Conservation (phyloP, 2,797 vertebrate genomes). For the Melopsittacus undulatus region DNA sequence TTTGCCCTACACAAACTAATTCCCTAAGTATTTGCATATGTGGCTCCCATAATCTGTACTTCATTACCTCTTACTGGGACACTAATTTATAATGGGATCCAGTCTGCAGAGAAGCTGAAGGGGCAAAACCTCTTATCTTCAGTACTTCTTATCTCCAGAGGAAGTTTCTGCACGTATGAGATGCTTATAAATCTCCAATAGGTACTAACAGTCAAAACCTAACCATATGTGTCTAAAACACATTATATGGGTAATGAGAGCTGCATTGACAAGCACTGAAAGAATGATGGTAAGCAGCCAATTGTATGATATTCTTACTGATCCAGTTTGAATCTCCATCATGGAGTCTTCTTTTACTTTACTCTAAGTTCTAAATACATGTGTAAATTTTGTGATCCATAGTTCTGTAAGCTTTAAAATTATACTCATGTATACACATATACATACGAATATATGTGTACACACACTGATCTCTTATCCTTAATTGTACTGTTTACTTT, state of each 20-base stretch:
- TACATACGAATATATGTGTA: accelerated
- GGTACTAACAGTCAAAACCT: neutral
- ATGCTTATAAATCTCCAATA: neutral
- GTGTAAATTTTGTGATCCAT: neutral
- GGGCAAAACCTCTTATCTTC: neutral
- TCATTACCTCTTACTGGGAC: neutral
- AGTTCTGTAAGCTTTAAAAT: neutral
- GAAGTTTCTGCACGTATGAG: neutral
- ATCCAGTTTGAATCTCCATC: neutral
- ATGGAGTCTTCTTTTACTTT: neutral
- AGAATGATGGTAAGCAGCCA: neutral
- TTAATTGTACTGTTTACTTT: neutral
- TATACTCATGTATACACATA: neutral
- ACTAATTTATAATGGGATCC: neutral
- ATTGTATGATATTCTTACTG: neutral
- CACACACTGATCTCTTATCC: neutral
- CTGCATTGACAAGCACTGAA: neutral
- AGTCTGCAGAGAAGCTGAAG: neutral
- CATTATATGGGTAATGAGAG: neutral
- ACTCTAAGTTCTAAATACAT: neutral
- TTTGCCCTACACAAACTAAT: neutral
- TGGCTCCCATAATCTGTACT: neutral
- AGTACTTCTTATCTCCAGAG: neutral
- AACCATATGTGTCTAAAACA: neutral
- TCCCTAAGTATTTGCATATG: neutral